Evolutionary conservation across 2,888 invertebrate species (phyloP).

Genomic region (Rotaria macrura): DNA sequence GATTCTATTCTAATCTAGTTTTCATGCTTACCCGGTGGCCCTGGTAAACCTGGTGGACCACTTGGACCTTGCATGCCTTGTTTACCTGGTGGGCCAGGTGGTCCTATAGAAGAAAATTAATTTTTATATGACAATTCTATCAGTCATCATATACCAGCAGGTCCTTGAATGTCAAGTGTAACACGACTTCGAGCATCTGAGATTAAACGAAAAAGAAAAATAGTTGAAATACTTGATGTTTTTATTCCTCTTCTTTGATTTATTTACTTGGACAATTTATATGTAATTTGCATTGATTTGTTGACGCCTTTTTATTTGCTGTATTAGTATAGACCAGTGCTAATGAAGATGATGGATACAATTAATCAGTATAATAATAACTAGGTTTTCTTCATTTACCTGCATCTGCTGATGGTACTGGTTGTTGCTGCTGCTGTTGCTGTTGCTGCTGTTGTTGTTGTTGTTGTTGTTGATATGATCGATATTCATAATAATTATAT

Average conservation of each 20-base stretch:
- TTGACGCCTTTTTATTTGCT: background rate
- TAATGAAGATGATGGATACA: background rate
- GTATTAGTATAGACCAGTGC: background rate
- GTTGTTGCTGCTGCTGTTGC: background rate
- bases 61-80: slow-evolving; percentile 12
- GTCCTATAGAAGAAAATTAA: background rate
- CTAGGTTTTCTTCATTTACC: background rate
- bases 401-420: background rate
- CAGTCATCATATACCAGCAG: background rate
- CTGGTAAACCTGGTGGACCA: slow-evolving; percentile 7
- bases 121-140: too few relatives aligned
- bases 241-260: background rate
- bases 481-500: slow-evolving; percentile 6
- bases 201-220: background rate
- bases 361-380: background rate
- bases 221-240: background rate
- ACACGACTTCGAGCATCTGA: slow-evolving; percentile 5
- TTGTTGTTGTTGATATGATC: background rate
- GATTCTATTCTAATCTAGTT: too few relatives aligned
- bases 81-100: slow-evolving; percentile 17
- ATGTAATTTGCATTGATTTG: slow-evolving; percentile 17
- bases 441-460: background rate
- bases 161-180: slow-evolving; percentile 14
- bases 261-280: slow-evolving; percentile 5
- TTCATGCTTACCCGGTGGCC: background rate